Evolutionary conservation across 2,113 vertebrate genomes (phyloP), one percentile per base, ranked within the genome.

Genomic region (Sturnira hondurensis): DNA sequence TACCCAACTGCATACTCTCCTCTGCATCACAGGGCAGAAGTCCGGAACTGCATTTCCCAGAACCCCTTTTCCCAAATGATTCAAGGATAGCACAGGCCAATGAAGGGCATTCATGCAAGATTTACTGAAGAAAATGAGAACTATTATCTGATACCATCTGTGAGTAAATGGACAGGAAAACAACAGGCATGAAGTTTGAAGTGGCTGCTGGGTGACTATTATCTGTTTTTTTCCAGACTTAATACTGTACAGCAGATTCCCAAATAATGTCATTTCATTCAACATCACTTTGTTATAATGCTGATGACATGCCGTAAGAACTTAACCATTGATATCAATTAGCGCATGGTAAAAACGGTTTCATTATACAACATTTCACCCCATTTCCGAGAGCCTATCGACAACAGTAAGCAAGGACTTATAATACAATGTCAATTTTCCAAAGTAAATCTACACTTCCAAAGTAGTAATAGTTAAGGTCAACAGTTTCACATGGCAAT

Each of bases 391-490:
- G 20, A 80, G 77, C 52, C 22, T 80, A 80, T 56, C 20, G 1
- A 54, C 6, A 19, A 80, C n/a, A 13, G 24, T 56, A 80, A 80
- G n/a, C 13, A 16, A 45, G 14, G 52, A 56, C 52, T 56, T 80
- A 38, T 2, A 7, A 38, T 56, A 38, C 36, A 89, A 41, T 24
- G 58, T 58, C 56, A 61, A 45, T 45, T 91, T 68, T 89, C 65
- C 71, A 94, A 73, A 81, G 68, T 84, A 94, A 95, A 94, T n/a
- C 73, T 33, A 8, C 26, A 76, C 91, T 70, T 90, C 89, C 71
- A 81, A 89, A 16, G 36, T 31, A 86, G 61, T 82, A 92, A 16
- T 4, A 36, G 4, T 82, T 86, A 95, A 61, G 2, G 43, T 95
- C 26, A 74, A 81, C n/a, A 91, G 63, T 61, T 88, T 88, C 56